These are phyloP conservation scores for Oreochromis aureus DNA, from an alignment of 2,113 vertebrate species.

Conservation along the genomic window DNA sequence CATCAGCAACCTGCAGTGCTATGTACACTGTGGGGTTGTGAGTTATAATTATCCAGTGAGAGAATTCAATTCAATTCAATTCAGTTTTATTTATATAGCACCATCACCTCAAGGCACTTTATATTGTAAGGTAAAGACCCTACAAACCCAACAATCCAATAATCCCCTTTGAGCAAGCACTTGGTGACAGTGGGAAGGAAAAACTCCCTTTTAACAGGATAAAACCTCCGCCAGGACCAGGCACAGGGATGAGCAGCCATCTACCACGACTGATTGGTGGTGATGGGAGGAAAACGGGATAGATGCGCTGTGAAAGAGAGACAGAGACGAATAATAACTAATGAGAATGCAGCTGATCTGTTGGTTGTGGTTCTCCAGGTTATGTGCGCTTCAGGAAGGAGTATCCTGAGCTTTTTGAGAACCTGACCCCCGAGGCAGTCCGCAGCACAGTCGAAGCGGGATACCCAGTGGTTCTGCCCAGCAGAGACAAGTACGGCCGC, in stretches of 20 bases:
- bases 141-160: background rate
- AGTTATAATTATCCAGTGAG: background rate
- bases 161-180: background rate
- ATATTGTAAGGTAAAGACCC: background rate
- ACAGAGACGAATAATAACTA: background rate
- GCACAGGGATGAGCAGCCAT: background rate
- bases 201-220: background rate
- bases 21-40: background rate
- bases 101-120: background rate
- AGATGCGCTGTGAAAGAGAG: fast-evolving
- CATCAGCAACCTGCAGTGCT: background rate
- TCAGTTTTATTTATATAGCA: background rate
- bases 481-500: slow-evolving; percentile 84
- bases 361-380: slow-evolving; percentile 62
- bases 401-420: slow-evolving; percentile 91
- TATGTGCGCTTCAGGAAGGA: slow-evolving; percentile 92
- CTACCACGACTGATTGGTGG: background rate
- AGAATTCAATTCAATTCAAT: background rate
- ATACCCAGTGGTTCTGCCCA: slow-evolving; percentile 89
- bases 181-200: background rate
- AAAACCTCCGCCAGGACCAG: background rate
- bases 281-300: background rate
- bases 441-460: slow-evolving; percentile 94
- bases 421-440: slow-evolving; percentile 84
- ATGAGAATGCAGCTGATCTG: background rate